Base-by-base conservation (phyloP, 2,888 invertebrate genomes). In the Andrena minutula region DNA sequence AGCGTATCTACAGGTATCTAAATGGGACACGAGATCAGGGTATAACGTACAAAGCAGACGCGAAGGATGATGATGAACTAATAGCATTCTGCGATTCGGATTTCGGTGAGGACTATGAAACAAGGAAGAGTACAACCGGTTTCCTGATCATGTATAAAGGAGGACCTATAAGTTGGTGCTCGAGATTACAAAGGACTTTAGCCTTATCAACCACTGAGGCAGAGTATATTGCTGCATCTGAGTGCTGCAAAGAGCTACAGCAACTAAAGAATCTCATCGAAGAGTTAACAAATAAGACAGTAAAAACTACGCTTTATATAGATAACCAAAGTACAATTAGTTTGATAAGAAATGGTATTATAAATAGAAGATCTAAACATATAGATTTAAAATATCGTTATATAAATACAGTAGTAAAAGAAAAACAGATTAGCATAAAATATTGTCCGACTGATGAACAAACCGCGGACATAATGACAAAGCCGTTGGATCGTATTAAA, bases 61-160 rank as follows among this genome's bases (percentile, higher is more conserved):
- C 30, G 0, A 35, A 30, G 3, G 12, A 16, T 32, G 41, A 32
- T 28, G 28, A 28, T 28, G 8, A 32, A n/a, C 23, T 73, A 4
- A 32, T 64, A 16, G 63, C 73, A 2, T 73, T 32, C 20, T 64
- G 73, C 8, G 73, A 73, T 32, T 65, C 73, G 2, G 56, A 73
- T 8, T 73, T 64, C 53, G 73, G 51, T 16, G 64, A 64, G 12
- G 65, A 73, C 32, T 7, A 6, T 16, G 23, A 64, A n/a, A 64
- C 56, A 0, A 47, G 71, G 49, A 49, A 49, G 61, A 71, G 61
- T 10, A 71, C 71, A 28, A 47, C 47, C 16, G 47, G 47, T 2
- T 47, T 16, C 1, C 16, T 47, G 1, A 16, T 47, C 47, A 47
- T 47, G 47, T 47, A 16, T 16, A 3, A 16, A 16, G 47, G 47